Base-by-base conservation (phyloP, 2,888 invertebrate species). In the Lottia scabra region DNA sequence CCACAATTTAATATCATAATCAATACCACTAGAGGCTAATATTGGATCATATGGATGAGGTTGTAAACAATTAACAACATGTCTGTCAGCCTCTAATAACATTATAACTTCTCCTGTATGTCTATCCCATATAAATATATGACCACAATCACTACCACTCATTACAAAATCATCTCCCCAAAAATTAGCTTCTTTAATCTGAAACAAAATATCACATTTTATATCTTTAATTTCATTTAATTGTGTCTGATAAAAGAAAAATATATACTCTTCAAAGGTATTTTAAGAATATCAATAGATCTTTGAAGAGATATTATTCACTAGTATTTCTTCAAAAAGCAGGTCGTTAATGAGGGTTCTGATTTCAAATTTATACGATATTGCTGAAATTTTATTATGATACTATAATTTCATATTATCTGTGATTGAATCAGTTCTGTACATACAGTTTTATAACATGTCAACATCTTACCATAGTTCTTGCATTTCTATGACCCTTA, bases 131-230 rank as follows among this genome's bases (percentile, higher is more conserved):
- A 94, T 91, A 85, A 96, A 95, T 16, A 96, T 93, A 85, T 95
- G 95, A 0, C 95, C 96, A 89, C 96, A 96, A 89, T 96, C 96
- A 16, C 95, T 95, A n/a, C 96, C 96, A 27, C 95, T 95, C 93
- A 95, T 93, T 16, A 96, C 93, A 90, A 92, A 94, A 81, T 93
- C 91, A 81, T 93, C 92, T 65, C 95, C 95, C 95, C 95, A 96
- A 89, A 95, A 96, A 73, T 93, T 93, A 4, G 95, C 94, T 88
- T 95, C 95, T 89, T 96, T 96, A 75, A 96, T 95, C 95, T 93
- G 90, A 30, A 30, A 5, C 30, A 30, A 30, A 30, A 30, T 4
- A 30, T 5, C 30, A 30, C 3, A 30, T 2, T 30, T 5, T 30
- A 30, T 30, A 30, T 30, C 30, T 30, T 30, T 2, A 30, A 30